Evolutionary conservation across 2,888 invertebrate species (phyloP), one percentile per base, ranked within the genome.

Genomic region (Clistopyga incitator): DNA sequence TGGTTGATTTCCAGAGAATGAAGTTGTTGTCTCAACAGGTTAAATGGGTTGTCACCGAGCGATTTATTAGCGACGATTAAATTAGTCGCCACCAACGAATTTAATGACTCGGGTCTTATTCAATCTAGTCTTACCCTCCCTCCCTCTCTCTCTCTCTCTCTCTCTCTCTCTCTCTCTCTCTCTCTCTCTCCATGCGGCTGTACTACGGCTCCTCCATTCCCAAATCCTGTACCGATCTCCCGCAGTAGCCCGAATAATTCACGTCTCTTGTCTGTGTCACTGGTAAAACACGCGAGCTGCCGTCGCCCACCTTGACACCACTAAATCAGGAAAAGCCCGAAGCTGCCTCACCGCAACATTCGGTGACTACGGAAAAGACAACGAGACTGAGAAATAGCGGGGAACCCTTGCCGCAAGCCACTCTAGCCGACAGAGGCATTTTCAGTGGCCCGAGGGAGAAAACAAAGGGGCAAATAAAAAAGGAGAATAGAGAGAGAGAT

Each of bases 241-340:
- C 38, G 11, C 38, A 10, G 38, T 11, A 20, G 38, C 20, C 8
- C 59, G 38, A 20, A 20, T 42, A 18, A 42, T 20, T 6, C 38
- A 13, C 38, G 3, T 65, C 29, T 47, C 65, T n/a, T 38, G 72
- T 65, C 65, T 45, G 29, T 56, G 65, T 34, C 52, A 23, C 29
- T 25, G 42, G 18, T 18, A 25, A 34, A 13, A 52, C 42, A 38
- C 34, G 18, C 71, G 38, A 64, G 34, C 29, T 20, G 61, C 13
- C 59, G 11, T 29, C 29, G 61, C 65, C 54, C 42, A 56, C 56
- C 45, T 65, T 67, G 78, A 65, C 29, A 65, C 38, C 64, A 54
- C 47, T 72, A 65, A 79, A 79, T 79, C 78, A 79, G 72, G 25
- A 34, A n/a, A 65, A 56, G 65, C 71, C 6, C 54, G 54, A 13